Percentiles rank a stretch among this genome's conserved stretches.
phyloP scores from a whole-genome alignment of 2,113 vertebrate genomes.

The Trochalopteron elliotii region DNA sequence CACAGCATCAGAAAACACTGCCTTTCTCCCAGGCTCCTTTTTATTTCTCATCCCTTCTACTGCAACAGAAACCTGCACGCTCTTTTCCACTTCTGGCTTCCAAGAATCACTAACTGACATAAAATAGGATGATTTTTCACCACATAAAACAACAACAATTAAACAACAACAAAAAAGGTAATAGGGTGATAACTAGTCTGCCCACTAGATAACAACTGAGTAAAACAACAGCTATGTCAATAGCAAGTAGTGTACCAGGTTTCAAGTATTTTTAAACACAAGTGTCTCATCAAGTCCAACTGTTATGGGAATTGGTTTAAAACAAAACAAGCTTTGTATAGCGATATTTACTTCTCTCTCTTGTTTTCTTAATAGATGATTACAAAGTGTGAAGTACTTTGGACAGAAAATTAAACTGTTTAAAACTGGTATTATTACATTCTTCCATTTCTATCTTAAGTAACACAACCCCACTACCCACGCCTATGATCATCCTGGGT shows the following conservation, averaged over 20 bases:
- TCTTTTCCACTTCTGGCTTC: background rate
- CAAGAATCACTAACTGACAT: background rate
- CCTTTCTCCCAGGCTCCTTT: background rate
- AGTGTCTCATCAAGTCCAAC: background rate
- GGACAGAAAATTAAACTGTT: background rate
- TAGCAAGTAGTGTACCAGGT: background rate
- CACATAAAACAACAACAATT: background rate
- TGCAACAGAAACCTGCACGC: fast-evolving
- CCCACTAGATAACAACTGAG: background rate
- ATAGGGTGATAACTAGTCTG: background rate
- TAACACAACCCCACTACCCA: background rate
- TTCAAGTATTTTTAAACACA: background rate
- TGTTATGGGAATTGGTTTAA: background rate
- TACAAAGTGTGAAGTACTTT: background rate
- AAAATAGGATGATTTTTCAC: background rate
- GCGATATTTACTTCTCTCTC: background rate
- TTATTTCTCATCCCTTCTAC: background rate
- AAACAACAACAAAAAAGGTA: background rate
- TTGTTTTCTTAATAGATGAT: background rate
- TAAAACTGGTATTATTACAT: background rate
- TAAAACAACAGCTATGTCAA: background rate
- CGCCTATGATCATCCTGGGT: background rate
- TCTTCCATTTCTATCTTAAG: background rate
- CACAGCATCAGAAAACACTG: background rate
- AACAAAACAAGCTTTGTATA: background rate